Evolutionary conservation across 2,797 vertebrate genomes (phyloP).

Genomic region (Microctenopoma steveboyesi): DNA sequence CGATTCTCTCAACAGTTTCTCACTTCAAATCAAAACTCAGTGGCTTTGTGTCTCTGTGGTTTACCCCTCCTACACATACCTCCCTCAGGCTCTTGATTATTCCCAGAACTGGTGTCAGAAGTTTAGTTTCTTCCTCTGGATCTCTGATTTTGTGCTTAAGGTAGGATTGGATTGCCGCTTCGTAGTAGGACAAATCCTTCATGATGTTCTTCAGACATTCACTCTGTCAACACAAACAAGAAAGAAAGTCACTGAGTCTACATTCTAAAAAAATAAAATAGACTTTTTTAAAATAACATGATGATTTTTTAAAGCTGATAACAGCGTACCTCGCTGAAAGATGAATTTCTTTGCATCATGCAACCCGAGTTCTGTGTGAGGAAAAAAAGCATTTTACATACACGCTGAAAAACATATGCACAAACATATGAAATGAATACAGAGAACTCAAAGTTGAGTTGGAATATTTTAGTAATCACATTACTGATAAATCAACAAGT

Average conservation of each 20-base stretch:
- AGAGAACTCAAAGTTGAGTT: background rate
- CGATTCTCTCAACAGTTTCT: constrained; percentile 38
- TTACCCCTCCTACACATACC: constrained; percentile 31
- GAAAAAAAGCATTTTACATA: background rate
- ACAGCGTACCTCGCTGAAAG: constrained; percentile 81
- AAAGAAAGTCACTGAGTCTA: background rate
- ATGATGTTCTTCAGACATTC: constrained; percentile 87
- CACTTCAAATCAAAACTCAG: constrained; percentile 7
- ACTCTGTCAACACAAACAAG: constrained; percentile 68
- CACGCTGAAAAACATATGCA: background rate
- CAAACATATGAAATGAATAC: too few relatives aligned
- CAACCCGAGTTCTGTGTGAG: constrained; percentile 80
- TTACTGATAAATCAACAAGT: background rate
- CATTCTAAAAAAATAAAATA: too few relatives aligned
- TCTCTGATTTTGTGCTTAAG: background rate
- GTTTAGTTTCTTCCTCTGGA: background rate
- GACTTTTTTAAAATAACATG: too few relatives aligned
- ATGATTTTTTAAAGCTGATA: too few relatives aligned
- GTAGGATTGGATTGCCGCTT: constrained; percentile 64
- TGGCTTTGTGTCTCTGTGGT: background rate
- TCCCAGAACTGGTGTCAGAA: constrained; percentile 41
- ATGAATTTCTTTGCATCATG: constrained; percentile 53
- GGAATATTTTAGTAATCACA: background rate
- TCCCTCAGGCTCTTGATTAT: constrained; percentile 51
- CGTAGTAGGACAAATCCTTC: constrained; percentile 83